Evolutionary conservation across 1,140 invertebrate genomes (phyloP).

Genomic region (Phortica variegata): DNA sequence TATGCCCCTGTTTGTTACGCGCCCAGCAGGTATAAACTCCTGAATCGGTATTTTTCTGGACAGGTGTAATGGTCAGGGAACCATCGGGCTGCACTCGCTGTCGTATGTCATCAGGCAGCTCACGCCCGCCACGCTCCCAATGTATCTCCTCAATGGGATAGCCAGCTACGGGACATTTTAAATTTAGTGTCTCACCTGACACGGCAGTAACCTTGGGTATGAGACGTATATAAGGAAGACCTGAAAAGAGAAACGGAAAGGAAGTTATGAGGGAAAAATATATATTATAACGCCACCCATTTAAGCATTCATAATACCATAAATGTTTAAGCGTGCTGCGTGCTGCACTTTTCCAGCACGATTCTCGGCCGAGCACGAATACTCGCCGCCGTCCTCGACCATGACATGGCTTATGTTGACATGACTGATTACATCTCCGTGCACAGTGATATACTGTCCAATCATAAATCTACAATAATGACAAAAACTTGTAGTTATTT

Average conservation of each 20-base stretch:
- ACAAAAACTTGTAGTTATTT: no score
- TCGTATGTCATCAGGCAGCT: constrained; percentile 77
- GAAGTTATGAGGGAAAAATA: constrained; percentile 9
- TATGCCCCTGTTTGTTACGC: constrained; percentile 73
- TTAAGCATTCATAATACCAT: constrained; percentile 67
- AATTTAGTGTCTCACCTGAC: constrained; percentile 73
- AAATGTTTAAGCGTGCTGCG: constrained; percentile 79
- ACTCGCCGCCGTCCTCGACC: constrained; percentile 85
- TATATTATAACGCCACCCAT: constrained; percentile 11
- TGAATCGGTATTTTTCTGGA: constrained; percentile 73
- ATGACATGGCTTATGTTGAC: constrained; percentile 82
- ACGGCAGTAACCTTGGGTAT: constrained; percentile 85
- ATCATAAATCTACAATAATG: constrained; percentile 68
- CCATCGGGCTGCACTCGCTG: constrained; percentile 76
- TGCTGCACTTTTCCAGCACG: constrained; percentile 74
- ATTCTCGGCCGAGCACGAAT: constrained; percentile 79
- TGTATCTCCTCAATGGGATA: constrained; percentile 80
- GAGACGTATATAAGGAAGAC: constrained; percentile 77
- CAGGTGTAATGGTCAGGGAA: constrained; percentile 70
- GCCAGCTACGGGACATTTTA: constrained; percentile 82
- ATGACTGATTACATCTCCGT: constrained; percentile 83
- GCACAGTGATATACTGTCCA: constrained; percentile 77
- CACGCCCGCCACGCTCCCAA: constrained; percentile 76
- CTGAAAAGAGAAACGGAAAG: constrained; percentile 57
- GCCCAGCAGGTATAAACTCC: constrained; percentile 78